These are phyloP conservation scores for Notarius lentiginosus DNA, from an alignment of 2,113 vertebrate species.

Conservation along the genomic window DNA sequence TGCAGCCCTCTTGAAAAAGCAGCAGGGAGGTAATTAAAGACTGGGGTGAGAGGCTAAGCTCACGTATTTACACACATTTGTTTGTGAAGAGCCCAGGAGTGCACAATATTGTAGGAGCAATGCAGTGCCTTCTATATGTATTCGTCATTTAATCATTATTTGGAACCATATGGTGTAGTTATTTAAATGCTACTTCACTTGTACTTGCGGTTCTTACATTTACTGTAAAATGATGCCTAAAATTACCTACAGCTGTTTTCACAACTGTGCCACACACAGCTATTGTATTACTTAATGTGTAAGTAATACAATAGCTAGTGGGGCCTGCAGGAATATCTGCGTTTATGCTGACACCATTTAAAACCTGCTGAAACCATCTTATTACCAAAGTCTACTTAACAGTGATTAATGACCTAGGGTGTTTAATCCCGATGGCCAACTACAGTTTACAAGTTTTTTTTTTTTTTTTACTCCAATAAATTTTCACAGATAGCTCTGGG, in stretches of 20 bases:
- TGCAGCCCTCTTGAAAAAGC: constrained; percentile 39
- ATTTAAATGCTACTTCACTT: not conserved
- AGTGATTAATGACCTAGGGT: not conserved
- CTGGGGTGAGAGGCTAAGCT: not conserved
- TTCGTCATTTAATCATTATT: constrained; percentile 15
- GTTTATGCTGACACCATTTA: not conserved
- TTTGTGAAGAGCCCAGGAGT: not conserved
- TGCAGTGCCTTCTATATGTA: not conserved
- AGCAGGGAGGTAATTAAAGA: constrained; percentile 36
- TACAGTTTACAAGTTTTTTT: too few species aligned
- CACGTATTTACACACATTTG: not conserved
- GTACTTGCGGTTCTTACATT: not conserved
- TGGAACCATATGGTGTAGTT: not conserved
- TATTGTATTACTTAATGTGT: not conserved
- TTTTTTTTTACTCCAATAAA: not conserved
- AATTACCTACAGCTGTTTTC: constrained; percentile 17
- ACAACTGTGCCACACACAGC: constrained; percentile 1
- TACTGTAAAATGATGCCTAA: constrained; percentile 15
- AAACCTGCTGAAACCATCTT: not conserved
- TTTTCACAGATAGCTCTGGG: not conserved
- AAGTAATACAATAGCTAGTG: constrained; percentile 10
- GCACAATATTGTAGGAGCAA: not conserved
- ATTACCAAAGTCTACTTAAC: constrained; percentile 1
- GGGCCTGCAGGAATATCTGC: constrained; percentile 9
- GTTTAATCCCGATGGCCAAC: not conserved